These are phyloP conservation scores for Enteromius fasciolatus DNA, from an alignment of 2,797 vertebrate species.

Conservation along the genomic window DNA sequence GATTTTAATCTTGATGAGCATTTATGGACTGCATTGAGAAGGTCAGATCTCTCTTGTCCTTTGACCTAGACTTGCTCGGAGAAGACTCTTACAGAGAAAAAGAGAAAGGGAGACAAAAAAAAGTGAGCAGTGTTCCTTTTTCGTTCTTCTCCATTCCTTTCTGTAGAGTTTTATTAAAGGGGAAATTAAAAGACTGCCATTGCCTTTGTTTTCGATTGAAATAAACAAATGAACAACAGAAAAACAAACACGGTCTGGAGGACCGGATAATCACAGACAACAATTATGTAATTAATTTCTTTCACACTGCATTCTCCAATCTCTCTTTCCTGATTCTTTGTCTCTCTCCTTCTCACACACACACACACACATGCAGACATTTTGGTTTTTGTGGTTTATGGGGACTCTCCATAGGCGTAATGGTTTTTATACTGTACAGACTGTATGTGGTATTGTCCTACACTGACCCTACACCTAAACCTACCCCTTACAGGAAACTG, in stretches of 20 bases:
- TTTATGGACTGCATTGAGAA: not conserved
- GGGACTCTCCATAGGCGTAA: too few relatives aligned
- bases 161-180: not conserved
- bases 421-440: too few relatives aligned
- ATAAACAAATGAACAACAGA: conserved; percentile 24
- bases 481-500: too few relatives aligned
- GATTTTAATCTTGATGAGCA: not conserved
- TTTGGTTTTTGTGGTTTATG: too few relatives aligned
- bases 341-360: not conserved
- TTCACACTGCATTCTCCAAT: conserved; percentile 35
- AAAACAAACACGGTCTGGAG: conserved; percentile 21
- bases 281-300: conserved; percentile 44
- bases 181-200: conserved; percentile 10
- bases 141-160: not conserved
- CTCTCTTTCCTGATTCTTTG: not conserved
- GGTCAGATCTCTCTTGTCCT: not conserved
- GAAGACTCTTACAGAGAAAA: not conserved
- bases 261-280: conserved; percentile 30
- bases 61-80: not conserved
- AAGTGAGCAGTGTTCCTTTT: not conserved
- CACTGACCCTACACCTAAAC: too few relatives aligned
- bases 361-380: too few relatives aligned
- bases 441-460: too few relatives aligned
- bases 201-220: conserved; percentile 26
- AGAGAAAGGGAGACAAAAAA: not conserved